These are phyloP conservation scores for Notiomystis cincta DNA, from an alignment of 2,113 vertebrate genomes.

Conservation along the genomic window DNA sequence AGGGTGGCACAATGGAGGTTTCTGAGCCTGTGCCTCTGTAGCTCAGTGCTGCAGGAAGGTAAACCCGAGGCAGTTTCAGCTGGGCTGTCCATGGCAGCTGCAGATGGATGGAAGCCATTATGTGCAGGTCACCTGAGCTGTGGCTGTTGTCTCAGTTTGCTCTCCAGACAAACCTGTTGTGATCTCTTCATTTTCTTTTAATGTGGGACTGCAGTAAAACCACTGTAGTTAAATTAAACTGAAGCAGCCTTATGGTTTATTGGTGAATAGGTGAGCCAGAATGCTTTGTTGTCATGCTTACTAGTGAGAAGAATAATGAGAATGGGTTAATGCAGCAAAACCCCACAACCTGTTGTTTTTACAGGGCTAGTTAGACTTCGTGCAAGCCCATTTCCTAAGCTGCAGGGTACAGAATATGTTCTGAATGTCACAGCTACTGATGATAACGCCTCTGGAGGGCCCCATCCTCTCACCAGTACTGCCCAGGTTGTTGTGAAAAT, in stretches of 20 bases:
- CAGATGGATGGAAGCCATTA: background rate
- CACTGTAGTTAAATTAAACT: background rate
- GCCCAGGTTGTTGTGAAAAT: slow-evolving; percentile 83
- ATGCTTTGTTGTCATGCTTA: background rate
- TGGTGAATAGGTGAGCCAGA: background rate
- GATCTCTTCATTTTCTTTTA: background rate
- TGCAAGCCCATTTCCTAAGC: slow-evolving; percentile 79
- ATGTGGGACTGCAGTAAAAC: background rate
- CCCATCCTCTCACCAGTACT: slow-evolving; percentile 75
- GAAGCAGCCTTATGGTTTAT: background rate
- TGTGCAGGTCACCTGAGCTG: background rate
- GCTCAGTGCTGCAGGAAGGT: background rate
- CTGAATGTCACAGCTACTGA: slow-evolving; percentile 84
- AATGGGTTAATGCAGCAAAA: background rate
- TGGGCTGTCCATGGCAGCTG: background rate
- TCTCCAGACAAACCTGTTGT: background rate
- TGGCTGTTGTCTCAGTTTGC: background rate
- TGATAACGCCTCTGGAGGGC: slow-evolving; percentile 83
- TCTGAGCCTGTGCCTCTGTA: background rate
- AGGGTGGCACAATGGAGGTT: background rate
- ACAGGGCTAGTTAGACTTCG: slow-evolving; percentile 85
- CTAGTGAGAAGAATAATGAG: background rate
- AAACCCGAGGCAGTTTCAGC: background rate
- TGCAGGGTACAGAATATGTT: slow-evolving; percentile 84
- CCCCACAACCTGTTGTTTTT: background rate